Evolutionary conservation across 2,888 invertebrate genomes (phyloP), one percentile per base, ranked within the genome.

Genomic region (Zeuzera pyrina): DNA sequence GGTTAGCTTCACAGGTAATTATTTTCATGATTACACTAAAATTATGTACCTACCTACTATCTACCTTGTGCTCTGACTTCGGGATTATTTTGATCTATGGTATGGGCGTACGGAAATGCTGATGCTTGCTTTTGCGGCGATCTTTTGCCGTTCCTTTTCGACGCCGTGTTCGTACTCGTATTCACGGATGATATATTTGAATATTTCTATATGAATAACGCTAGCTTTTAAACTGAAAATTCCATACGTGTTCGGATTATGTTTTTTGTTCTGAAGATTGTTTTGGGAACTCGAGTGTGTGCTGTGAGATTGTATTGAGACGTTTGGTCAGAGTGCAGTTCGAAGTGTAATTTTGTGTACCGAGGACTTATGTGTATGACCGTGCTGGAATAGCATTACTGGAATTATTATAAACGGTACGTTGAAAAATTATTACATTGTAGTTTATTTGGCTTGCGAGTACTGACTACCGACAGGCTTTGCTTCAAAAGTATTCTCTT

Each of bases 161-260:
- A 69, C 63, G 73, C 73, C 73, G 77, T 69, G 73, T 62, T 68
- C 76, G 79, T 79, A 74, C 76, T 78, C 69, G 70, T 53, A 71
- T 62, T 69, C 70, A 68, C 76, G 65, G 68, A 72, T 74, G 70
- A 66, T 72, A 67, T 54, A 65, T 51, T 45, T 14, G 59, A 54
- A 47, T 55, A 61, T 62, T 61, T 65, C 40, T 69, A 59, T 60
- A 68, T 72, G 69, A 74, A 65, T 61, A 65, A 60, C 58, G 63
- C 65, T 60, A 65, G 62, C 59, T 60, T 61, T 47, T 62, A 52
- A 60, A 48, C 50, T 42, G 41, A 43, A 44, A 39, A 14, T 33
- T 42, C 52, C 49, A 50, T 41, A 52, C 60, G 67, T 66, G 68
- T 39, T 45, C 46, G 51, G 52, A 59, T 65, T 65, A 68, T 70